phyloP scores from a whole-genome alignment of 2,797 vertebrate genomes.

The Lagodon rhomboides region DNA sequence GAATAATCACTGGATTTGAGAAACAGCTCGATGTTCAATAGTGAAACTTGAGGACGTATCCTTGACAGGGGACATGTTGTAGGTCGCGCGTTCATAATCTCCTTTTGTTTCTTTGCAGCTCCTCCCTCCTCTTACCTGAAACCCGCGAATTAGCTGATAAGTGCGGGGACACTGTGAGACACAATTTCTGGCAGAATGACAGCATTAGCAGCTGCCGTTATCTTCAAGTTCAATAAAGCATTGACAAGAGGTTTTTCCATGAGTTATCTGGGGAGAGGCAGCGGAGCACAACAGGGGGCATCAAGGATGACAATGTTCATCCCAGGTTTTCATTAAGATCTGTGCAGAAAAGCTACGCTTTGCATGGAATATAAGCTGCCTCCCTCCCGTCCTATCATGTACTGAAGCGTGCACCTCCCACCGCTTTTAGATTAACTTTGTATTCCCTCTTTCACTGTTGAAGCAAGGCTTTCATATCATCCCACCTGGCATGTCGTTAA shows the following conservation, averaged over 20 bases:
- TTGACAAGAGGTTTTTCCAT: conserved; percentile 65
- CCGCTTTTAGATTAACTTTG: conserved; percentile 78
- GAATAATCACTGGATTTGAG: conserved; percentile 20
- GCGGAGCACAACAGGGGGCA: conserved; percentile 68
- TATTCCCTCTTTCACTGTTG: conserved; percentile 65
- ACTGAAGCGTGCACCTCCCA: conserved; percentile 57
- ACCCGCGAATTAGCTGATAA: conserved; percentile 60
- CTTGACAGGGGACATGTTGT: conserved; percentile 5
- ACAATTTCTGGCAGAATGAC: conserved; percentile 48
- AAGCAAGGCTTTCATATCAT: conserved; percentile 73
- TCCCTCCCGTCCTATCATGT: conserved; percentile 63
- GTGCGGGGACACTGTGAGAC: conserved; percentile 30
- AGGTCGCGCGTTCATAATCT: conserved; percentile 43
- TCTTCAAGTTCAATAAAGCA: conserved; percentile 70
- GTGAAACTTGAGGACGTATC: conserved; percentile 22
- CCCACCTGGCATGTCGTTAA: conserved; percentile 71
- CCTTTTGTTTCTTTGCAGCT: conserved; percentile 33
- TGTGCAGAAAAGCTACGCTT: conserved; percentile 60
- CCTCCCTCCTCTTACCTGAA: conserved; percentile 29
- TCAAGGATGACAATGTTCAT: conserved; percentile 68
- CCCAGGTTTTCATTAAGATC: conserved; percentile 76
- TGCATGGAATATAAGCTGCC: conserved; percentile 60
- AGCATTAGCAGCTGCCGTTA: conserved; percentile 61
- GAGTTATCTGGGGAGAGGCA: conserved; percentile 66
- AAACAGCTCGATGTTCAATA: not conserved